Conservation (phyloP, 2,888 invertebrate species). For the Sphecodes monilicornis region DNA sequence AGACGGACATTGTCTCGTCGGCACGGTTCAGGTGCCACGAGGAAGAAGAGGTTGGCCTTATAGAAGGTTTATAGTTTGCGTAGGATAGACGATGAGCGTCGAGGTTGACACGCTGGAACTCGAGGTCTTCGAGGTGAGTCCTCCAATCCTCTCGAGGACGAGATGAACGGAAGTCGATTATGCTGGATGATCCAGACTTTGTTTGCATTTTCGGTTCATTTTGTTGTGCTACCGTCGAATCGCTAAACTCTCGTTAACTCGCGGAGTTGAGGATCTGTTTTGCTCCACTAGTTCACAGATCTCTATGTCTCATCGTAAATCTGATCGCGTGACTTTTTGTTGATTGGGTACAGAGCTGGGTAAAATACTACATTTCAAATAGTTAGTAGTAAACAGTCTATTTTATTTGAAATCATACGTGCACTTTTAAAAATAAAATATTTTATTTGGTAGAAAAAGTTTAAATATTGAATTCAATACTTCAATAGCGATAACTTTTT, state of each 20-base stretch:
- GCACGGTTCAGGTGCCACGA: conserved; percentile 77
- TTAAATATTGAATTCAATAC: too few species aligned
- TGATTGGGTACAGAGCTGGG: too few species aligned
- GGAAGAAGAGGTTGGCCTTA: conserved; percentile 78
- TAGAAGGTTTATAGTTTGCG: conserved; percentile 78
- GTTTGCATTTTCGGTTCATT: background rate
- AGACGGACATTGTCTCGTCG: conserved; percentile 74
- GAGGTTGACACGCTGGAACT: conserved; percentile 83
- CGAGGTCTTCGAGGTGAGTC: conserved; percentile 84
- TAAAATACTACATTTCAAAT: too few species aligned
- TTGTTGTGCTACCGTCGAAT: background rate
- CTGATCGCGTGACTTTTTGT: too few species aligned
- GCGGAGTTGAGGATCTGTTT: background rate
- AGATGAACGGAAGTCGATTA: conserved; percentile 65
- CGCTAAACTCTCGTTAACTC: background rate
- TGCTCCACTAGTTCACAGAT: background rate
- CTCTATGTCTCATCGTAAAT: too few species aligned
- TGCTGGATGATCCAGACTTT: background rate
- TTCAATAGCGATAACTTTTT: too few species aligned
- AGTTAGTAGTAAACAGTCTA: too few species aligned
- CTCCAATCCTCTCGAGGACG: conserved; percentile 68
- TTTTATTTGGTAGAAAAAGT: too few species aligned
- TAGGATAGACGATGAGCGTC: conserved; percentile 82
- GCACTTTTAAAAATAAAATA: too few species aligned
- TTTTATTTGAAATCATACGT: too few species aligned